These are phyloP conservation scores for Sarcophaga rosellei DNA, from an alignment of 2,888 invertebrate species.

Conservation along the genomic window DNA sequence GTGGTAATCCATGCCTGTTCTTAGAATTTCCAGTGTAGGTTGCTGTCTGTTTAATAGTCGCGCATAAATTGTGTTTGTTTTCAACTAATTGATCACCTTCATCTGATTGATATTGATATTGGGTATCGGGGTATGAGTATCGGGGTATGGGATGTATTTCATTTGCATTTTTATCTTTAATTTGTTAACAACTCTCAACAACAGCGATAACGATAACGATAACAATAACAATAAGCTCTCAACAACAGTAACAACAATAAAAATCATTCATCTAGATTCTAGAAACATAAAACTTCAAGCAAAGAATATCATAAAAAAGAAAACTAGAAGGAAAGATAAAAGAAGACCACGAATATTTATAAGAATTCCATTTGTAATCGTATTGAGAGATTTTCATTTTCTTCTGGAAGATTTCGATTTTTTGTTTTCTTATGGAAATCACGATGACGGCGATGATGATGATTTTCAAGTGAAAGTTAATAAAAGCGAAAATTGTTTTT, in stretches of 20 bases:
- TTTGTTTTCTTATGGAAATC: conserved; percentile 43
- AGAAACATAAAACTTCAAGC: background rate
- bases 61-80: background rate
- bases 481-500: conserved; percentile 15
- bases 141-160: background rate
- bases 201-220: background rate
- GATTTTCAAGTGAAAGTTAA: conserved; percentile 32
- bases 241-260: background rate
- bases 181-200: background rate
- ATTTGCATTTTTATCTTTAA: conserved; percentile 21
- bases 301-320: background rate
- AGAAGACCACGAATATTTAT: conserved; percentile 7
- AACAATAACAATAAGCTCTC: conserved; percentile 9
- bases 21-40: no score
- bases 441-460: background rate
- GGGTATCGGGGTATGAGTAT: no score
- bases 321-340: background rate
- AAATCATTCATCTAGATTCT: background rate
- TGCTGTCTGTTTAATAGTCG: background rate
- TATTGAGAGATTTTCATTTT: background rate
- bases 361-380: background rate
- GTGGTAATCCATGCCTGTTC: no score
- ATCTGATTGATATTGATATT: background rate
- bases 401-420: no score
- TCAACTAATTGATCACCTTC: background rate